Percentiles rank a stretch among this genome's conserved stretches.
These are phyloP conservation scores for Perdita meconis DNA, from an alignment of 2,888 invertebrate genomes.

Conservation along the genomic window DNA sequence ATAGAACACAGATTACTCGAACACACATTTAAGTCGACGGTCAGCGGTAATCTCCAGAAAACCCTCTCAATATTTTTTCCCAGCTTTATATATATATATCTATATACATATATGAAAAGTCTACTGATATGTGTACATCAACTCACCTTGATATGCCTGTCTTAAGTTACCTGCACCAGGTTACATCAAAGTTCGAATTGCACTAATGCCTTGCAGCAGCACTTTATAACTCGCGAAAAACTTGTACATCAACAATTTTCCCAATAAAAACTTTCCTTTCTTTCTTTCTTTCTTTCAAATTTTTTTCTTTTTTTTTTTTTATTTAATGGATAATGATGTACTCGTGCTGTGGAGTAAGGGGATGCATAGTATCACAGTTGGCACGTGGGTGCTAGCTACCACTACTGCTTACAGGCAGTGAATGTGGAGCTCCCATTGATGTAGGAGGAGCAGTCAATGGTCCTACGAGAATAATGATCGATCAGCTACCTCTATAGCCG, in stretches of 20 bases:
- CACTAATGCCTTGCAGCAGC: conserved; percentile 79
- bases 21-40: conserved; percentile 58
- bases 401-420: conserved; percentile 83
- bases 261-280: conserved; percentile 68
- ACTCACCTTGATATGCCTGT: conserved; percentile 72
- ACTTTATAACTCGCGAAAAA: conserved; percentile 77
- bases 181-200: conserved; percentile 78
- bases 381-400: conserved; percentile 83
- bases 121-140: conserved; percentile 74
- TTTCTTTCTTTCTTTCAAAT: too few relatives aligned
- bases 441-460: conserved; percentile 82
- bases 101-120: conserved; percentile 48
- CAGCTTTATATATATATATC: conserved; percentile 61
- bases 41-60: conserved; percentile 33
- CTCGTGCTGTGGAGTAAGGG: conserved; percentile 80
- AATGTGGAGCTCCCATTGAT: conserved; percentile 82
- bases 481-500: not conserved
- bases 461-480: conserved; percentile 68
- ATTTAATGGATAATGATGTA: conserved; percentile 82
- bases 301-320: too few relatives aligned
- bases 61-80: conserved; percentile 43
- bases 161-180: conserved; percentile 72
- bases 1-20: conserved; percentile 64
- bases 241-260: conserved; percentile 75
- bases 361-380: conserved; percentile 83